Percentiles rank a stretch among this genome's conserved stretches.
Conservation (phyloP, 2,113 vertebrate genomes). For the Lynx canadensis region DNA sequence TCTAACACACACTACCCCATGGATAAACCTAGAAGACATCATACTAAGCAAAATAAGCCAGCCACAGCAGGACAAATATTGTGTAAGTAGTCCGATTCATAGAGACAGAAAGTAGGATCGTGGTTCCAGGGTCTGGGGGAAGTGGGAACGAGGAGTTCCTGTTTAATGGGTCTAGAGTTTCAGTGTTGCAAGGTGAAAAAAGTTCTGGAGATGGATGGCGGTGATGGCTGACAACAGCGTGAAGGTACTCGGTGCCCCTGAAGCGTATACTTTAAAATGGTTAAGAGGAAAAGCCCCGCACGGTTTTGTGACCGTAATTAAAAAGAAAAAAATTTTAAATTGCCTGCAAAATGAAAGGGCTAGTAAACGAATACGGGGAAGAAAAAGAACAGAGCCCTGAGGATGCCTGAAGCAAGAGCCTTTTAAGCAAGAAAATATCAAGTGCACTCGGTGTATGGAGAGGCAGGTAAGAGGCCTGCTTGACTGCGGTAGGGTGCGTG, state of each 20-base stretch:
- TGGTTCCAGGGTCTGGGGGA: not conserved
- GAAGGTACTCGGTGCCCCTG: not conserved
- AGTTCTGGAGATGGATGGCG: not conserved
- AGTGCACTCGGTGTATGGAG: not conserved
- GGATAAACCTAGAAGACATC: not conserved
- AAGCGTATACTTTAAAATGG: not conserved
- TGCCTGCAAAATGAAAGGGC: not conserved
- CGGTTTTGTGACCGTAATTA: not conserved
- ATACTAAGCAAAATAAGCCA: not conserved
- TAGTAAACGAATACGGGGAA: not conserved
- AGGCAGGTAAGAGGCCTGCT: not conserved
- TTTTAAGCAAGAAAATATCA: not conserved
- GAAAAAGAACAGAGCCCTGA: not conserved
- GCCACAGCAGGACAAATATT: not conserved
- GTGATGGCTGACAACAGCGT: not conserved
- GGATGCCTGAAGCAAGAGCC: not conserved
- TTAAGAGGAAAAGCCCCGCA: not conserved
- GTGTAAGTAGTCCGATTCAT: not conserved
- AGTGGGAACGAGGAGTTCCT: not conserved
- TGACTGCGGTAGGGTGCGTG: accelerated
- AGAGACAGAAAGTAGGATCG: not conserved
- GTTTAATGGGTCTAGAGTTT: not conserved
- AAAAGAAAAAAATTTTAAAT: not conserved
- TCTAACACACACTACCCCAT: not conserved
- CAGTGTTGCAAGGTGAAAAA: not conserved